Evolutionary conservation across 1,140 invertebrate genomes (phyloP).

Genomic region (Lethrus apterus): DNA sequence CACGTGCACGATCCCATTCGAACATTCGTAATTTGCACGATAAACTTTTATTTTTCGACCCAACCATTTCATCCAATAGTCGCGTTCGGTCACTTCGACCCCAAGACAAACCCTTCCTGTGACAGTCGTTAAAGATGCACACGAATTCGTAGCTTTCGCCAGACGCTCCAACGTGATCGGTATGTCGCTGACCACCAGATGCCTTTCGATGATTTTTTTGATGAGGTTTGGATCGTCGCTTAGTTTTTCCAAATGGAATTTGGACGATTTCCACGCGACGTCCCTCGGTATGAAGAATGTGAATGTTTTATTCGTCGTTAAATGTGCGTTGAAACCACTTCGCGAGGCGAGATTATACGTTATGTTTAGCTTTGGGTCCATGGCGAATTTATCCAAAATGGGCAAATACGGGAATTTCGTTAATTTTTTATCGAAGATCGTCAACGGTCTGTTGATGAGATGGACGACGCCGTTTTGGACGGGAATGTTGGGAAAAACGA

Average conservation of each 20-base stretch:
- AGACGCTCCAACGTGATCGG: slow-evolving; percentile 24
- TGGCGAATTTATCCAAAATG: slow-evolving; percentile 20
- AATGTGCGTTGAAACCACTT: slow-evolving; percentile 2
- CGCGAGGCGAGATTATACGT: slow-evolving; percentile 16
- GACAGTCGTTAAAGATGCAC: background rate
- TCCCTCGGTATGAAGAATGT: slow-evolving; percentile 28
- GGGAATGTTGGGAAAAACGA: slow-evolving; percentile 80
- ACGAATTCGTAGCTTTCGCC: slow-evolving; percentile 12
- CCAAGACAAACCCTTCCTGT: background rate
- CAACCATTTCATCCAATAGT: slow-evolving; percentile 23
- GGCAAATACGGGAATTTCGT: slow-evolving; percentile 25
- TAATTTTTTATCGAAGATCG: slow-evolving; percentile 18
- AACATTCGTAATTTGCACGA: slow-evolving; percentile 25
- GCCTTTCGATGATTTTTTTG: slow-evolving; percentile 19
- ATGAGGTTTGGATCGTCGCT: slow-evolving; percentile 1
- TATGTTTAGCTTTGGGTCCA: slow-evolving; percentile 19
- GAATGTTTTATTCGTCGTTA: slow-evolving; percentile 5
- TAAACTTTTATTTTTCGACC: slow-evolving; percentile 21
- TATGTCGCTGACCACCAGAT: slow-evolving; percentile 22
- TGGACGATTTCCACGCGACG: slow-evolving; percentile 20
- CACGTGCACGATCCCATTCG: slow-evolving; percentile 29
- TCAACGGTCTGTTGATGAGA: slow-evolving; percentile 57
- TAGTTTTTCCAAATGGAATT: slow-evolving; percentile 5
- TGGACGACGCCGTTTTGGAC: slow-evolving; percentile 86
- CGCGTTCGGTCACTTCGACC: slow-evolving; percentile 7